phyloP scores from a whole-genome alignment of 2,113 vertebrate genomes.

The Coptodon rendalli region DNA sequence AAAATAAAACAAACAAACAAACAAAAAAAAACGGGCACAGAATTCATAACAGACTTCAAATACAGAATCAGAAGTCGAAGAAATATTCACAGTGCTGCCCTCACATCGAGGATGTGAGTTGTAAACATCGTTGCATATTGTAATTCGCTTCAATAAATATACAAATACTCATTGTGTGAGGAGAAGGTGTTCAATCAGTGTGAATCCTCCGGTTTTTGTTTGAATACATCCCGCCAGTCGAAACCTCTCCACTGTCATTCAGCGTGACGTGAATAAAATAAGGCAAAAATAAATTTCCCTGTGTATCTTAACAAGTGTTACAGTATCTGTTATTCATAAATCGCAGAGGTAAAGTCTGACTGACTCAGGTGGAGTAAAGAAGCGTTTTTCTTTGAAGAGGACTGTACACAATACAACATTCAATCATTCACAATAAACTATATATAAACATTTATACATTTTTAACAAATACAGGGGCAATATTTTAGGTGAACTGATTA shows the following conservation, averaged over 20 bases:
- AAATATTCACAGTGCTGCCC: constrained; percentile 65
- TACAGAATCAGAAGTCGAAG: constrained; percentile 33
- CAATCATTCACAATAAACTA: constrained; percentile 30
- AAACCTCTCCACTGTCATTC: neutral
- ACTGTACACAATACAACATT: constrained; percentile 23
- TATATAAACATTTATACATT: constrained; percentile 58
- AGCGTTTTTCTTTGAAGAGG: constrained; percentile 5
- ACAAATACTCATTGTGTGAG: constrained; percentile 11
- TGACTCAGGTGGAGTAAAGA: constrained; percentile 17
- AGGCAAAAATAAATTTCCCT: constrained; percentile 40
- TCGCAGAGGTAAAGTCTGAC: neutral
- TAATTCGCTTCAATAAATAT: constrained; percentile 45
- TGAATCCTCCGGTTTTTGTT: neutral
- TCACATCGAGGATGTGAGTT: constrained; percentile 54
- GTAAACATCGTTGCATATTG: constrained; percentile 66
- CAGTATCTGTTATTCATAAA: neutral
- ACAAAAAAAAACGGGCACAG: constrained; percentile 20
- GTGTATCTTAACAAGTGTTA: constrained; percentile 8
- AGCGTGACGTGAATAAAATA: constrained; percentile 15
- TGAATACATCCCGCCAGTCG: neutral
- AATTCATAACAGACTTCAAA: constrained; percentile 39
- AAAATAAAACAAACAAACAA: neutral
- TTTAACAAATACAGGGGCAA: constrained; percentile 29
- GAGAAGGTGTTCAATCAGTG: neutral
- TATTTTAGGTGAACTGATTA: neutral